Percentiles rank a stretch among this genome's conserved stretches.
Conservation (phyloP, 2,888 invertebrate genomes). For the Sinhomidia bicolor region DNA sequence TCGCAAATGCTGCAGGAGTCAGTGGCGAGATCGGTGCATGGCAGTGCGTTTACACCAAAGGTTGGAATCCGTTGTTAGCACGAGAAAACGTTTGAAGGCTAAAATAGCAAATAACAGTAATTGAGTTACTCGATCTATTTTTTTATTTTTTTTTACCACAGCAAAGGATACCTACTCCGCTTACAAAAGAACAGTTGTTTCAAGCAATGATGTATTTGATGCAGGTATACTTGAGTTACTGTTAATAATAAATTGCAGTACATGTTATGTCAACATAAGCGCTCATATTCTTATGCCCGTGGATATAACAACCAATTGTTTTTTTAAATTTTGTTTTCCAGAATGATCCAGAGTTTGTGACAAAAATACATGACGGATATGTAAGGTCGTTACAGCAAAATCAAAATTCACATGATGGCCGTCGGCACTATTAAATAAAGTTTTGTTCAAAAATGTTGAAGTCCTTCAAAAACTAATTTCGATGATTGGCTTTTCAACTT, state of each 20-base stretch:
- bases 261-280: no score
- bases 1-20: slow-evolving; percentile 67
- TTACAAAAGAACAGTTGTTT: slow-evolving; percentile 82
- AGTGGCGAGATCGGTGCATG: slow-evolving; percentile 71
- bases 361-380: slow-evolving; percentile 82
- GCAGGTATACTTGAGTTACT: no score
- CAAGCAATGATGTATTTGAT: slow-evolving; percentile 82
- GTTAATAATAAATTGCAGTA: no score
- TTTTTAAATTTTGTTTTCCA: slow-evolving; percentile 74
- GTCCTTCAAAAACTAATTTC: background rate
- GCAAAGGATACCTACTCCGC: slow-evolving; percentile 80
- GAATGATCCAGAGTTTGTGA: slow-evolving; percentile 82
- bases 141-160: background rate
- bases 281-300: no score
- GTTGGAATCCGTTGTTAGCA: no score
- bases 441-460: background rate
- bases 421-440: background rate
- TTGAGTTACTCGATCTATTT: no score
- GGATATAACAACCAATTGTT: background rate
- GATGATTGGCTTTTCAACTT: background rate
- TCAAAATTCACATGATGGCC: slow-evolving; percentile 18
- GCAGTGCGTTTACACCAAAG: background rate
- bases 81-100: background rate
- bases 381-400: slow-evolving; percentile 80
- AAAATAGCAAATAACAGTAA: no score